These are phyloP conservation scores for Stramonita haemastoma DNA, from an alignment of 2,888 invertebrate species.

Conservation along the genomic window DNA sequence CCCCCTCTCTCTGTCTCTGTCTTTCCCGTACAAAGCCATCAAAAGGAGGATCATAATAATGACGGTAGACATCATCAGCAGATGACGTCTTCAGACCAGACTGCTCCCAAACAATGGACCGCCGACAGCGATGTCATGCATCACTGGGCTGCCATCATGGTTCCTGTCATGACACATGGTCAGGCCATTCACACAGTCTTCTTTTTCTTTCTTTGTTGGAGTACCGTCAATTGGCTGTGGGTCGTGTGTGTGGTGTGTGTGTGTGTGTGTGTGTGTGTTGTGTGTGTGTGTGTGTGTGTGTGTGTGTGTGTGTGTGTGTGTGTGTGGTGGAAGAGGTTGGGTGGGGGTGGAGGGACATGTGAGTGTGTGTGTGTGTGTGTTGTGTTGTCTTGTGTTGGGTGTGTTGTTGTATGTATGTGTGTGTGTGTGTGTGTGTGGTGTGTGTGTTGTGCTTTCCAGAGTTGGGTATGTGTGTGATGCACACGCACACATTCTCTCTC, in stretches of 20 bases:
- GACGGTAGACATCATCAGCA: not conserved
- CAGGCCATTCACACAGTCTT: not conserved
- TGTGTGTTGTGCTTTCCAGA: too few relatives aligned
- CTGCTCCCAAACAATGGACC: slow-evolving; percentile 16
- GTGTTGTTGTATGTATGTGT: too few relatives aligned
- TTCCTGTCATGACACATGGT: not conserved
- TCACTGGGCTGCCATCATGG: not conserved
- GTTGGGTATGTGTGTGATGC: too few relatives aligned
- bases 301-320: not conserved
- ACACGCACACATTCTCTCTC: too few relatives aligned
- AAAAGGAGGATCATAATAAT: not conserved
- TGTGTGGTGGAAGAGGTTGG: too few relatives aligned
- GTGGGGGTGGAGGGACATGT: too few relatives aligned
- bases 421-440: too few relatives aligned
- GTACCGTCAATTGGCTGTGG: too few relatives aligned
- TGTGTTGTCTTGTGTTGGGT: too few relatives aligned
- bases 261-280: not conserved
- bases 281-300: not conserved
- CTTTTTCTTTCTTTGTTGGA: not conserved
- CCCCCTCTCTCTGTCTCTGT: not conserved
- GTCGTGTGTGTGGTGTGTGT: too few relatives aligned
- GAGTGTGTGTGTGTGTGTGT: too few relatives aligned
- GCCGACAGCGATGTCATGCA: not conserved
- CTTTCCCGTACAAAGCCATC: not conserved
- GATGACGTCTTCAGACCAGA: slow-evolving; percentile 14